These are phyloP conservation scores for Antheraea assamensis DNA, from an alignment of 2,888 invertebrate species.

Conservation along the genomic window DNA sequence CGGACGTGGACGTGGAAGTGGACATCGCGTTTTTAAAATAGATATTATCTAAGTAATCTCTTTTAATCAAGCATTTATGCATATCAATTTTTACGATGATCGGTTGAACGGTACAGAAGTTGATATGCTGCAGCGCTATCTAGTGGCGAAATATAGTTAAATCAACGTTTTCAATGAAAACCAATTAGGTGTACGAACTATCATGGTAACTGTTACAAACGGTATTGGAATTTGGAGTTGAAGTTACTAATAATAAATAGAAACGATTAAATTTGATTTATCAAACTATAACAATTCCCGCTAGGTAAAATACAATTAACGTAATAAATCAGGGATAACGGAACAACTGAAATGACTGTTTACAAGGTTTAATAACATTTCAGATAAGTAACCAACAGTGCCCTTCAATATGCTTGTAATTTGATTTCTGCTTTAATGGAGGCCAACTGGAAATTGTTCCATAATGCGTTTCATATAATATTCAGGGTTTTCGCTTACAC, in stretches of 20 bases:
- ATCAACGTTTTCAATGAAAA: no score
- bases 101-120: no score
- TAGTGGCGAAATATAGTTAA: no score
- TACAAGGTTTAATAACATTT: slow-evolving; percentile 29
- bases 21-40: no score
- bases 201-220: no score
- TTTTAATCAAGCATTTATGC: no score
- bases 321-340: background rate
- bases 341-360: slow-evolving; percentile 26
- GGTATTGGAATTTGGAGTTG: no score
- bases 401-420: slow-evolving; percentile 27
- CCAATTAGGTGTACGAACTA: no score
- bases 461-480: background rate
- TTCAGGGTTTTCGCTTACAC: background rate
- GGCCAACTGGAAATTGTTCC: slow-evolving; percentile 29
- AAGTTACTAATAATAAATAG: background rate
- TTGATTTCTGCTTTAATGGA: slow-evolving; percentile 29
- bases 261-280: slow-evolving; percentile 2
- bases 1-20: no score
- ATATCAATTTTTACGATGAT: no score
- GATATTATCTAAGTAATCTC: no score
- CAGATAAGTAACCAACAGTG: slow-evolving; percentile 17
- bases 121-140: no score
- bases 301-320: slow-evolving; percentile 8
- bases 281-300: background rate